These are phyloP conservation scores for Erythrocercus mccallii DNA, from an alignment of 2,113 vertebrate genomes.

Conservation along the genomic window DNA sequence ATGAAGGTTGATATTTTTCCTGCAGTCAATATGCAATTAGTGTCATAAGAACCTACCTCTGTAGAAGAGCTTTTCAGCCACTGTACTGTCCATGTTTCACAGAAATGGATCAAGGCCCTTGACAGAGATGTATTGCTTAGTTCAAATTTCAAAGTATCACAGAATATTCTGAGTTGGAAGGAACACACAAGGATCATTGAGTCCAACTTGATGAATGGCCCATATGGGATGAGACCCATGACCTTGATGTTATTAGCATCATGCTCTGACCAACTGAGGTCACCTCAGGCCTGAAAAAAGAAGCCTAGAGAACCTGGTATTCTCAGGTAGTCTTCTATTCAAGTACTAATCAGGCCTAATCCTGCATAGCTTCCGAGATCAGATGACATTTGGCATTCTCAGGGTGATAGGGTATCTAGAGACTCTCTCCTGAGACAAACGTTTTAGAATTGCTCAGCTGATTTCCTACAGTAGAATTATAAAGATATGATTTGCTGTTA, in stretches of 20 bases:
- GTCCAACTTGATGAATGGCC: neutral
- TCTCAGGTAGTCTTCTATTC: neutral
- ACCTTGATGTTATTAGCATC: neutral
- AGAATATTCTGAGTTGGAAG: neutral
- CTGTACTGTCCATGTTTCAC: neutral
- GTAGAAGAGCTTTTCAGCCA: neutral
- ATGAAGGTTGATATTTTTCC: neutral
- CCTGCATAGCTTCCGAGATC: neutral
- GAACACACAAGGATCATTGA: neutral
- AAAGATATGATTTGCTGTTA: neutral
- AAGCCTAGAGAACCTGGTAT: neutral
- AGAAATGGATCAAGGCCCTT: neutral
- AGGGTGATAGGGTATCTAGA: neutral
- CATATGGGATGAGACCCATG: neutral
- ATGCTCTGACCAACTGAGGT: neutral
- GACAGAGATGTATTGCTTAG: neutral
- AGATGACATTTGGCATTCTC: neutral
- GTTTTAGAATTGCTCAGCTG: neutral
- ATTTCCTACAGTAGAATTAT: neutral
- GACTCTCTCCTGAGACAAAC: neutral
- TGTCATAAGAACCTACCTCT: neutral
- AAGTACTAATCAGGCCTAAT: neutral
- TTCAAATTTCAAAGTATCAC: neutral
- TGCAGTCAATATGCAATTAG: neutral
- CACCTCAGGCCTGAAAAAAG: neutral